Conservation (phyloP, 2,797 vertebrate species). For the Sebastolobus altivelis region DNA sequence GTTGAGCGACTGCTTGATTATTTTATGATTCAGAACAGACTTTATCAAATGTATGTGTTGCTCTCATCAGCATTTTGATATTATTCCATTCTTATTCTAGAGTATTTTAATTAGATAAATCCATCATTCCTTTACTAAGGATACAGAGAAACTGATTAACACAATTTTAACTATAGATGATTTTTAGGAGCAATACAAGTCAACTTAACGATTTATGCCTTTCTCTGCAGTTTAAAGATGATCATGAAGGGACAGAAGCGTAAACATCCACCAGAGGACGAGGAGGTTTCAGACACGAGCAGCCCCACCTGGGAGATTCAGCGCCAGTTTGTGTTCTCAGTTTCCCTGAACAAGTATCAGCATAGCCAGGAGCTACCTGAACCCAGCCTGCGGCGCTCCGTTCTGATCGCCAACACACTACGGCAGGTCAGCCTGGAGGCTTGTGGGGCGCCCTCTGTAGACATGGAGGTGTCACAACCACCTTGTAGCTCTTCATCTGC, state of each 20-base stretch:
- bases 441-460: background rate
- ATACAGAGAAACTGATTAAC: background rate
- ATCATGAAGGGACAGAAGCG: conserved; percentile 87
- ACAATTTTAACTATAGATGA: background rate
- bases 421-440: conserved; percentile 81
- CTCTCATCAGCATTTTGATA: background rate
- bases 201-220: background rate
- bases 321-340: conserved; percentile 86
- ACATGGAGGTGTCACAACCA: background rate
- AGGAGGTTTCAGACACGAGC: conserved; percentile 51
- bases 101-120: background rate
- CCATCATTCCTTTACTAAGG: background rate
- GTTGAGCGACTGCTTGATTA: background rate
- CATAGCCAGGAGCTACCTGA: conserved; percentile 82
- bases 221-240: conserved; percentile 77
- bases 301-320: conserved; percentile 78
- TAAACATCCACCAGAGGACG: conserved; percentile 76
- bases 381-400: conserved; percentile 86
- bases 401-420: conserved; percentile 90
- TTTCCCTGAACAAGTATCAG: conserved; percentile 89
- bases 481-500: conserved; percentile 11
- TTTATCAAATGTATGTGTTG: background rate
- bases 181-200: background rate
- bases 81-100: rapidly evolving
- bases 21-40: background rate